These are phyloP conservation scores for Heliangelus exortis DNA, from an alignment of 2,797 vertebrate genomes.

Conservation along the genomic window DNA sequence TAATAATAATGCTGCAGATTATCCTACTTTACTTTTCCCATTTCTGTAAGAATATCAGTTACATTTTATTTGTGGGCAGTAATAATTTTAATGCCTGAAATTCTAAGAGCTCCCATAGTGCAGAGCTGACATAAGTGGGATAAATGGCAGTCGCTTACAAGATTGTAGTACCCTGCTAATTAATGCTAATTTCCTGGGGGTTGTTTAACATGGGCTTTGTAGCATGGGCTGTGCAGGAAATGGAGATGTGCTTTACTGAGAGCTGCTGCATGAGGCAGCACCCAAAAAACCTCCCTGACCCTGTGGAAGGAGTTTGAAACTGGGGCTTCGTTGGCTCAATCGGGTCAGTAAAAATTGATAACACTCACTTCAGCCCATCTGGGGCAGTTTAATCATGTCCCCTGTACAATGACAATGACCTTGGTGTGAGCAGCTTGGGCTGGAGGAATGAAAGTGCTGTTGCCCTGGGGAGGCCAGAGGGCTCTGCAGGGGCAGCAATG, in stretches of 20 bases:
- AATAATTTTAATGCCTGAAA: constrained; percentile 23
- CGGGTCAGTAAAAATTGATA: neutral
- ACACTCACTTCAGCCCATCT: neutral
- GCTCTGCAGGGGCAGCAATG: too few relatives aligned
- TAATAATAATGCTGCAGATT: neutral
- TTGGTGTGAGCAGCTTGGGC: too few relatives aligned
- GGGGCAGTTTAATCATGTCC: neutral
- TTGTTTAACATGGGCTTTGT: neutral
- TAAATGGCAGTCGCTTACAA: neutral
- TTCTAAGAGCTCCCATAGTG: neutral
- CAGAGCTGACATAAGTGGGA: neutral
- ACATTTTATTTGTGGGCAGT: constrained; percentile 7
- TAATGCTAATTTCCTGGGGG: constrained; percentile 24
- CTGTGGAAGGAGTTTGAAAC: neutral
- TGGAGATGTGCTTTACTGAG: fast-evolving
- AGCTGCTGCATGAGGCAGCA: neutral
- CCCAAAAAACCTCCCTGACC: neutral
- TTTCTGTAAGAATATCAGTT: neutral
- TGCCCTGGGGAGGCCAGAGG: too few relatives aligned
- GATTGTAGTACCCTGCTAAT: constrained; percentile 6
- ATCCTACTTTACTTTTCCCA: neutral
- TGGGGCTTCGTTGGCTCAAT: neutral
- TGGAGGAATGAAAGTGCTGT: too few relatives aligned
- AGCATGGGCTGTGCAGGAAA: neutral
- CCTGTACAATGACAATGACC: too few relatives aligned